Evolutionary conservation across 2,797 vertebrate species (phyloP).

Genomic region (Botia almorhae): DNA sequence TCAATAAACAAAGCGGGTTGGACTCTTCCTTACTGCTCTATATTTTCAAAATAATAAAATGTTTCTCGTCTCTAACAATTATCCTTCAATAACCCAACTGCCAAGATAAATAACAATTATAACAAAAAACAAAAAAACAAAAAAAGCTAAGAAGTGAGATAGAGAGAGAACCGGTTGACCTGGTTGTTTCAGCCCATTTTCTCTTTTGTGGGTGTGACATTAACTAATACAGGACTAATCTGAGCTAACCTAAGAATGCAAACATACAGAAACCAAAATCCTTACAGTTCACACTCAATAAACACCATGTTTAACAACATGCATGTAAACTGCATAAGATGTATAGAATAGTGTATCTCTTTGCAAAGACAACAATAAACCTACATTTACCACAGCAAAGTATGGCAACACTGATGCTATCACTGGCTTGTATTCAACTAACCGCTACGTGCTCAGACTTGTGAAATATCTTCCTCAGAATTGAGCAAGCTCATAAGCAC

Average conservation of each 20-base stretch:
- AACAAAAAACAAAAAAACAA: no score
- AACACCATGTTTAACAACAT: neutral
- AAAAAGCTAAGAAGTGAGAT: neutral
- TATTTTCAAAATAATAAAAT: neutral
- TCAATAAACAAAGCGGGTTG: no score
- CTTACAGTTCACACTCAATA: neutral
- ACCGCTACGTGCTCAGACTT: conserved; percentile 32
- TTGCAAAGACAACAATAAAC: conserved; percentile 1
- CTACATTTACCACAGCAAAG: conserved; percentile 27
- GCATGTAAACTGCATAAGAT: neutral
- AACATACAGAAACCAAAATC: neutral
- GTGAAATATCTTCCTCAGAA: conserved; percentile 42
- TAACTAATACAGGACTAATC: neutral
- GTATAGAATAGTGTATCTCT: neutral
- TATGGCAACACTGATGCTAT: neutral
- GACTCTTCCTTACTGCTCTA: no score
- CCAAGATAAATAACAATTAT: neutral
- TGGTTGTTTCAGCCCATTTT: neutral
- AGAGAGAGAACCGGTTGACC: conserved; percentile 1
- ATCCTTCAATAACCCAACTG: conserved; percentile 57
- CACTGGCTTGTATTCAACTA: conserved; percentile 14
- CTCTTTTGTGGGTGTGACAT: neutral
- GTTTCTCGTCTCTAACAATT: neutral
- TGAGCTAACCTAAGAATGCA: neutral
- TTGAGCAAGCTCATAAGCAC: conserved; percentile 27